Evolutionary conservation across 2,113 vertebrate species (phyloP), one percentile per base, ranked within the genome.

Genomic region (Chelonoidis abingdonii): DNA sequence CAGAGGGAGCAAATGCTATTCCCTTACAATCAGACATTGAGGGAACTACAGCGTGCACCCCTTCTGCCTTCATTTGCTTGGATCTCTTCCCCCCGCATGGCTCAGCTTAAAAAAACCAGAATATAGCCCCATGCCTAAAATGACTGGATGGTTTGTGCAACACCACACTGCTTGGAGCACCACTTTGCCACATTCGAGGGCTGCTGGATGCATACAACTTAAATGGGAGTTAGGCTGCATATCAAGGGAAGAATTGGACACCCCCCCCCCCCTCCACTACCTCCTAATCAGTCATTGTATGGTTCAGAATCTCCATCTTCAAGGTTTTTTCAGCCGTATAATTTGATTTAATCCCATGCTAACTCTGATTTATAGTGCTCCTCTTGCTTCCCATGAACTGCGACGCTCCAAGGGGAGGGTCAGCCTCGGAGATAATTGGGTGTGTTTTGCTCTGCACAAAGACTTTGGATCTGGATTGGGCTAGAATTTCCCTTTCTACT

Each of bases 21-120:
- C 29, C n/a, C 11, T 80, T 86, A 17, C 13, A 17, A 17, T 24
- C 0, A 0, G 27, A 13, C 21, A 49, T n/a, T 1, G 65, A 21
- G 4, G 65, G 65, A 38, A 38, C 35, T 21, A 38, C 8, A 38
- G 19, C 5, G 9, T 38, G n/a, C 4, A 10, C 9, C 19, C n/a
- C 19, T 72, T 6, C n/a, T 72, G 65, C 65, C n/a, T 38, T 72
- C n/a, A 10, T 72, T 5, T 72, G 65, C 17, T 57, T 22, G 35
- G 72, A 6, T 0, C 14, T 2, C 27, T 3, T 13, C 8, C 44
- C 80, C 22, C 79, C 44, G 19, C 29, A 38, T 22, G 38, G 80
- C 25, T 84, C 49, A 0, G 1, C 38, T 69, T 41, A 12, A 53
- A 83, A 10, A 0, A 38, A 19, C 90, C 85, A 47, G 1, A 50